Conservation (phyloP, 2,888 invertebrate genomes). For the Malthinus flaveolus region DNA sequence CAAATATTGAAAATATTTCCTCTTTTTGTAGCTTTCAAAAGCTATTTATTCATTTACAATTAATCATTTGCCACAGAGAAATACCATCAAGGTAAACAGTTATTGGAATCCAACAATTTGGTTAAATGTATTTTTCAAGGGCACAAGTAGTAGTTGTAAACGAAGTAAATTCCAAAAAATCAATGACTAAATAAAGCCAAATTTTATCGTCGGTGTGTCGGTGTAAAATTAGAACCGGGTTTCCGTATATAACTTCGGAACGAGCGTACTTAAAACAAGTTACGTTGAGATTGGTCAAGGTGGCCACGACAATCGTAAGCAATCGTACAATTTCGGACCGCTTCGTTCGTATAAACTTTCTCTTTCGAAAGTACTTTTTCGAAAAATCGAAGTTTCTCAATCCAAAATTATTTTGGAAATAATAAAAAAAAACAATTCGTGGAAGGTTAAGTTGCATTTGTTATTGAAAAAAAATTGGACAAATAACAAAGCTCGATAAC, state of each 20-base stretch:
- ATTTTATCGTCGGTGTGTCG: slow-evolving; percentile 18
- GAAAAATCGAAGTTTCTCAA: background rate
- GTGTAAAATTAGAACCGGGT: slow-evolving; percentile 26
- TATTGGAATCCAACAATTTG: no score
- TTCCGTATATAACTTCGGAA: slow-evolving; percentile 15
- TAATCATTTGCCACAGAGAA: no score
- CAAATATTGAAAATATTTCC: no score
- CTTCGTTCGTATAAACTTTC: slow-evolving; percentile 44
- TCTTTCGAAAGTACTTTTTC: slow-evolving; percentile 40
- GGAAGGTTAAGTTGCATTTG: background rate
- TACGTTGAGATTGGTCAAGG: slow-evolving; percentile 55
- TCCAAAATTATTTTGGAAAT: no score
- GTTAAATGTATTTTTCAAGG: no score
- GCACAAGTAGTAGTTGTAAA: no score
- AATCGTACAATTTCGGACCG: slow-evolving; percentile 33
- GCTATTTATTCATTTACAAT: no score
- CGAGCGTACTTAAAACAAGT: slow-evolving; percentile 43
- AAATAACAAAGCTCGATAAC: slow-evolving; percentile 17
- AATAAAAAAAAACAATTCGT: no score
- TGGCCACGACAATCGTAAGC: slow-evolving; percentile 43
- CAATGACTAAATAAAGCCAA: slow-evolving; percentile 14
- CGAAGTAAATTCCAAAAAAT: background rate
- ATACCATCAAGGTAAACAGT: no score
- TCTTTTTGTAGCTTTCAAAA: no score
- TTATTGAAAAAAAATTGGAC: background rate